Evolutionary conservation across 2,797 vertebrate species (phyloP), one percentile per base, ranked within the genome.

Genomic region (Octomys mimax): DNA sequence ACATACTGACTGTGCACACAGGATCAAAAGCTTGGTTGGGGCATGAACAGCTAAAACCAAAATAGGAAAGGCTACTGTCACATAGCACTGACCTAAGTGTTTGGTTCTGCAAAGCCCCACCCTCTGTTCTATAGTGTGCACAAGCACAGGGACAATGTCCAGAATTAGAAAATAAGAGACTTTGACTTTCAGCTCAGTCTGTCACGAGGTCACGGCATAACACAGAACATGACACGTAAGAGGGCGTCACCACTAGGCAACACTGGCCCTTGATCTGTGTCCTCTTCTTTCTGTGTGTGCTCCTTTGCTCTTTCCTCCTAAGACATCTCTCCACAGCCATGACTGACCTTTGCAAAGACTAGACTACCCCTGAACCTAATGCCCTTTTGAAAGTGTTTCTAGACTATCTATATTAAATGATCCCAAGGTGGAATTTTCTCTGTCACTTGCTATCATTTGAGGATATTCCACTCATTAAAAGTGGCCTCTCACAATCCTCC

Each of bases 381-480:
- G 42, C 11, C 61, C 59, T 84, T 73, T 64, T 31, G 21, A 57
- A 87, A 71, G 54, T 66, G 57, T 77, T 89, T 93, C 92, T 77
- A 86, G 75, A 92, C 89, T 54, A 79, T 52, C 89, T 66, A 70
- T 46, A 83, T 66, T 85, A 71, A 96, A 90, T 59, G 54, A 95
- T 59, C 75, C 52, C 36, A n/a, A 79, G 28, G 78, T 71, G 46
- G 89, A 90, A 83, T 49, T 92, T 95, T 71, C 64, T 95, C 84
- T 78, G 88, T 93, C 95, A 73, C 59, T 89, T 61, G 73, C 82
- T n/a, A 61, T 87, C 86, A 92, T 64, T 92, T 81, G 90, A 96
- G 64, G 81, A 70, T 89, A 95, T 88, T 83, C 75, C 68, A 70
- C 78, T 95, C 92, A 89, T 95, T 96, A 89, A 94, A 94, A 92